Percentiles rank a stretch among this genome's conserved stretches.
These are phyloP conservation scores for Asbolus verrucosus DNA, from an alignment of 1,140 invertebrate genomes.

Conservation along the genomic window DNA sequence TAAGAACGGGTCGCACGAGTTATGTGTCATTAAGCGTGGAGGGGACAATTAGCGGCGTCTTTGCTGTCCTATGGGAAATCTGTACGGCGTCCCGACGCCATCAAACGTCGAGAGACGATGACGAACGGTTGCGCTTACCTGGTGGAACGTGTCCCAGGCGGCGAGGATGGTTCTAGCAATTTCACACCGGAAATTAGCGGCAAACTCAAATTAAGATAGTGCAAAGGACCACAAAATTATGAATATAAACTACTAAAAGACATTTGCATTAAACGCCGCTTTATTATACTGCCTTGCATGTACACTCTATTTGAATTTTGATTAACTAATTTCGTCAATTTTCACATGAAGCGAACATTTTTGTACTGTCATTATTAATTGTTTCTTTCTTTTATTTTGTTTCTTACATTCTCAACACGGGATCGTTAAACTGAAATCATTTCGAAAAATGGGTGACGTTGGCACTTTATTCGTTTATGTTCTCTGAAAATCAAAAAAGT, in stretches of 20 bases:
- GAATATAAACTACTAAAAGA: conserved; percentile 24
- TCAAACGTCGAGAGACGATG: conserved; percentile 10
- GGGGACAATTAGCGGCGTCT: conserved; percentile 7
- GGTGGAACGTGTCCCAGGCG: conserved; percentile 1
- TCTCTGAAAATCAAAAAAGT: no score
- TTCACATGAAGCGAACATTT: no score
- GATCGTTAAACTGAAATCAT: no score
- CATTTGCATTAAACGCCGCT: no score
- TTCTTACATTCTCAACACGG: no score
- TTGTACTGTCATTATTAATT: no score
- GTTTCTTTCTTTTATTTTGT: no score
- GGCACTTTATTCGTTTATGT: no score
- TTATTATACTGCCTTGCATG: no score
- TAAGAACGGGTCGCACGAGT: not conserved
- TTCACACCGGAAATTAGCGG: conserved; percentile 24
- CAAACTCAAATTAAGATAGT: not conserved
- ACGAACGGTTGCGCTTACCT: conserved; percentile 7
- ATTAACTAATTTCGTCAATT: no score
- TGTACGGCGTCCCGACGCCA: conserved; percentile 17
- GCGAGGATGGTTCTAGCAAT: conserved; percentile 3
- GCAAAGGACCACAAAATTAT: conserved; percentile 1
- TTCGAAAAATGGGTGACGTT: no score
- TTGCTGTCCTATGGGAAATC: conserved; percentile 22
- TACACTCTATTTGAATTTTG: no score
- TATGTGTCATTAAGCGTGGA: not conserved